A percentile compares a stretch with the other conserved stretches of the same genome.
Conservation (phyloP, 2,113 vertebrate species). For the Toxotes jaculatrix region DNA sequence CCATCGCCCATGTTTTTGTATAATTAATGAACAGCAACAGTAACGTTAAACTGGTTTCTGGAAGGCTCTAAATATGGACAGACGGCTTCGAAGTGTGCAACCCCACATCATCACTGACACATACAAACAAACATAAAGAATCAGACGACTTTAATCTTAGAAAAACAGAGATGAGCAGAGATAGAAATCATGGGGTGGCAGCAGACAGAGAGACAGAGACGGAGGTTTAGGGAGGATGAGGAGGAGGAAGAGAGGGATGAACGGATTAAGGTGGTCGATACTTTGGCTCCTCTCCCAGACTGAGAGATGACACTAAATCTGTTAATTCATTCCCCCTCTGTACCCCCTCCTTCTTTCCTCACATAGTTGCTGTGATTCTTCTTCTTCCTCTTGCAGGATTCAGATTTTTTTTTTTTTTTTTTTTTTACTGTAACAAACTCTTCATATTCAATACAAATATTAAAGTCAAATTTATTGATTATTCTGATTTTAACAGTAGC, state of each 20-base stretch:
- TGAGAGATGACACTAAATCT: slow-evolving; percentile 86
- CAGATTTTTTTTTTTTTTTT: slow-evolving; percentile 12
- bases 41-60: neutral
- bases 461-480: neutral
- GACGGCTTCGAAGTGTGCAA: slow-evolving; percentile 15
- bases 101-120: slow-evolving; percentile 12
- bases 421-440: slow-evolving; percentile 4
- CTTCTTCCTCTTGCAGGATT: slow-evolving; percentile 40
- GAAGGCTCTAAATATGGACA: slow-evolving; percentile 17
- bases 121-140: slow-evolving; percentile 59
- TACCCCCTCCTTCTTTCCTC: slow-evolving; percentile 17
- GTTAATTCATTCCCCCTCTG: slow-evolving; percentile 75
- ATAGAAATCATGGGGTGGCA: slow-evolving; percentile 48
- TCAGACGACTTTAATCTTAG: slow-evolving; percentile 63
- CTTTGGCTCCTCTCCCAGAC: slow-evolving; percentile 82
- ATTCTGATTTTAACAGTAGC: neutral
- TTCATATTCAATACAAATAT: neutral
- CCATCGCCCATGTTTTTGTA: neutral
- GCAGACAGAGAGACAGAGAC: slow-evolving; percentile 57
- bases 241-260: slow-evolving; percentile 77
- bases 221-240: slow-evolving; percentile 52
- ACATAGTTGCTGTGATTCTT: slow-evolving; percentile 19
- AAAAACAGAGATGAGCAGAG: slow-evolving; percentile 55
- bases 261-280: slow-evolving; percentile 84
- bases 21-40: neutral